Evolutionary conservation across 1,140 invertebrate genomes (phyloP), one percentile per base, ranked within the genome.

Genomic region (Drosophila lacertosa): DNA sequence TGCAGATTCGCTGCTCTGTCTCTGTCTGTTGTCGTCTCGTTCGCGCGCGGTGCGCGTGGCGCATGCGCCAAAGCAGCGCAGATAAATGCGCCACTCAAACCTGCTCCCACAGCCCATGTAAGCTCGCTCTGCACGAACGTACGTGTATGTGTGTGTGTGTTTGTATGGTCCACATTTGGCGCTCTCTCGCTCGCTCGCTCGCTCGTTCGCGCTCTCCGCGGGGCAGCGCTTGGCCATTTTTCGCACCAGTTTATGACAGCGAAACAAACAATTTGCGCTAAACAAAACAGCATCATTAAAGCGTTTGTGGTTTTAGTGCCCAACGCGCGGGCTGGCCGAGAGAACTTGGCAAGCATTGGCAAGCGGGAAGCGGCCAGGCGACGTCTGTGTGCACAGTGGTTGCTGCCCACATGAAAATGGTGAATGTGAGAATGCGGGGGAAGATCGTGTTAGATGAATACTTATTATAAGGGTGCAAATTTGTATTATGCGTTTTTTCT

Each of bases 271-370:
- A 89, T 89, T 89, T 89, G 83, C 83, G 83, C 79, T 83, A 89
- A 89, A 89, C 84, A 89, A 86, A 89, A 89, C 88, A 89, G 88
- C 86, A 89, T 89, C 86, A 89, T 89, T 89, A 89, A 89, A 89
- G 77, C 72, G 81, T 86, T 89, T 89, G 88, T 89, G 88, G 86
- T 88, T 88, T 88, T 88, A 89, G 82, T 86, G 81, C 81, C 73
- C 67, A 67, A 76, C 60, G 68, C 44, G 81, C 67, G 68, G 68
- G 73, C 57, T 60, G 39, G 54, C 35, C 13, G 54, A 40, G 39
- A 44, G 42, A 55, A 71, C 74, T 48, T 16, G 6, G 44, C 13
- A 6, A 29, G 68, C 24, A 47, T 59, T 64, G 45, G 54, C 65
- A 74, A 65, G 60, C 65, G 72, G 67, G 54, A 53, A 71, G 60